Percentiles rank a stretch among this genome's conserved stretches.
phyloP scores from a whole-genome alignment of 2,888 invertebrate genomes.

The Drosophila paranaensis region DNA sequence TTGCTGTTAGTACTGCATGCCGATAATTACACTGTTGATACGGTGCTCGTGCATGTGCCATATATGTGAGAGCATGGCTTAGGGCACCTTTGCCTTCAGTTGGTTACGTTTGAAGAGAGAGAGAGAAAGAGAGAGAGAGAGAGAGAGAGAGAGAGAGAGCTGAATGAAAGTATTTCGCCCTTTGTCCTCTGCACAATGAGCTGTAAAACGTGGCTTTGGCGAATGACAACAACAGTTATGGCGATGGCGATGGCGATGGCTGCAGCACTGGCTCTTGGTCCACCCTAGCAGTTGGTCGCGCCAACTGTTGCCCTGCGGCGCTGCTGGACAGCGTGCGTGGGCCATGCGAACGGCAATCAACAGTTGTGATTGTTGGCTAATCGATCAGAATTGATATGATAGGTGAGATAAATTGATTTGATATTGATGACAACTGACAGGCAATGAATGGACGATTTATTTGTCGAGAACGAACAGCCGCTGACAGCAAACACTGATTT shows the following conservation, averaged over 20 bases:
- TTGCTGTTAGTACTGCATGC: not conserved
- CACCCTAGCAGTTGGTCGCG: too few species aligned
- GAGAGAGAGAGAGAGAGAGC: constrained; percentile 54
- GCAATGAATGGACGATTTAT: not conserved
- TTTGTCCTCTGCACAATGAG: constrained; percentile 41
- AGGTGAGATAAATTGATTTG: constrained; percentile 16
- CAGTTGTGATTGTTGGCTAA: constrained; percentile 32
- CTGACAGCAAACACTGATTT: not conserved
- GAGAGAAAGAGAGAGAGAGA: constrained; percentile 36
- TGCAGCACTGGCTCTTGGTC: not conserved
- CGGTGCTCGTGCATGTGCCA: constrained; percentile 13
- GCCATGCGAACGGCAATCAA: constrained; percentile 14
- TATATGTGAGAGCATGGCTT: constrained; percentile 9
- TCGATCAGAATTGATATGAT: constrained; percentile 26
- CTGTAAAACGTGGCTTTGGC: constrained; percentile 28
- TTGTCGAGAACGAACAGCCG: not conserved
- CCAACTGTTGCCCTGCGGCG: constrained; percentile 2
- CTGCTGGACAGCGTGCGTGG: constrained; percentile 6
- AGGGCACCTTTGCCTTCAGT: constrained; percentile 21
- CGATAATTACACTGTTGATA: constrained; percentile 34
- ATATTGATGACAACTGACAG: constrained; percentile 7
- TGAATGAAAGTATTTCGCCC: constrained; percentile 45
- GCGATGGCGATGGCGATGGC: not conserved
- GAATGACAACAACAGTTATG: constrained; percentile 28
- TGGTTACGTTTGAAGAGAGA: constrained; percentile 34